Base-by-base conservation (phyloP, 1,140 invertebrate genomes). In the Rhyzopertha dominica region DNA sequence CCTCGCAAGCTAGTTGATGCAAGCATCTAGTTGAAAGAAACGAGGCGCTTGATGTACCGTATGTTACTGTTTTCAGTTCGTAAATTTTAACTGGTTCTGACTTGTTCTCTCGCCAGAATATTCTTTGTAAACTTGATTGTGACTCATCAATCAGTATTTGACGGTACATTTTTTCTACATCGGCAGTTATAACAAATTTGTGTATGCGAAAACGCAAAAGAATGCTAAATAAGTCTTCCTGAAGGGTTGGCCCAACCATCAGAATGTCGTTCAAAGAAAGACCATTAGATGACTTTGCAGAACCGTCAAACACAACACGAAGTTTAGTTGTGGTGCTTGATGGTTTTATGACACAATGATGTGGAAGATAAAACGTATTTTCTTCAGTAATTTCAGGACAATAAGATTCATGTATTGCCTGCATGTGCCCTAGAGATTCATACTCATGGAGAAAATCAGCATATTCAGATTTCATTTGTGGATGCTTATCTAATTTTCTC, bases 91-190 rank as follows among this genome's bases (percentile, higher is more conserved):
- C n/a, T 4, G 34, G 19, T 23, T 59, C 42, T 12, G 37, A 17
- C 14, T 44, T 24, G 46, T 43, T 47, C 22, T 44, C 22, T 17
- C 61, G 43, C 64, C 68, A 69, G 0, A 70, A 20, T 18, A 71
- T 67, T 44, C 49, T 47, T 36, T 70, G 66, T 50, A 56, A 59
- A 32, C 49, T 48, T 10, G 42, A 20, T 24, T 68, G 57, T 23
- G 61, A 47, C n/a, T 38, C n/a, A 12, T 49, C 25, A 5, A 70
- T 49, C 9, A 38, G 32, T 17, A 69, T 50, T 38, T 65, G 59
- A 7, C 63, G 42, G 49, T 63, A 68, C 65, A 70, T 70, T 49
- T 72, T 69, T 14, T 49, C 46, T 8, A 71, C 62, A 44, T 71
- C 69, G 4, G 57, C 64, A 8, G 53, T 59, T 14, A 66, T 36